These are phyloP conservation scores for Orthonychiurus folsomi DNA, from an alignment of 2,888 invertebrate genomes.

Conservation along the genomic window DNA sequence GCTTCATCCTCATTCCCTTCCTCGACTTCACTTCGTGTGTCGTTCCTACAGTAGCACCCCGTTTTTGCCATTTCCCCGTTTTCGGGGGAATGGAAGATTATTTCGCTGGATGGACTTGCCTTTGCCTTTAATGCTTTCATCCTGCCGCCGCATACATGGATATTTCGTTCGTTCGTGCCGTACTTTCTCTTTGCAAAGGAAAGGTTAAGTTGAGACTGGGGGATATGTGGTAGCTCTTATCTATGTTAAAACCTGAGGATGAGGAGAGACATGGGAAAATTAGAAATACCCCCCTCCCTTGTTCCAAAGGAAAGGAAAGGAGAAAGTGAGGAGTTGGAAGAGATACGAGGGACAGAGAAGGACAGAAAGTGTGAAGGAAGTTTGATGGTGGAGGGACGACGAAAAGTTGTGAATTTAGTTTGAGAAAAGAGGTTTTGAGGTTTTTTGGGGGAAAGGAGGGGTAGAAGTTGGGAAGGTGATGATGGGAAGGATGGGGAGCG, in stretches of 20 bases:
- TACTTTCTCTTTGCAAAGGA: neutral
- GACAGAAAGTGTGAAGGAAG: slow-evolving; percentile 7
- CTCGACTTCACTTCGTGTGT: no score
- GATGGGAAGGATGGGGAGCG: neutral
- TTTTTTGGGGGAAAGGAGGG: neutral
- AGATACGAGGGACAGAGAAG: slow-evolving; percentile 2
- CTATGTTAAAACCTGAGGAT: neutral
- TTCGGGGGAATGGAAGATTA: no score
- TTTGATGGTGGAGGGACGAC: slow-evolving; percentile 9
- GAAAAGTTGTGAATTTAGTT: slow-evolving; percentile 9
- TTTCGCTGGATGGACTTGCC: no score
- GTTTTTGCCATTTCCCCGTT: no score
- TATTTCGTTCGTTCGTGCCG: no score
- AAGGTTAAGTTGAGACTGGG: neutral
- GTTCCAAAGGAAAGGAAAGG: neutral
- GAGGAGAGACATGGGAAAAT: neutral
- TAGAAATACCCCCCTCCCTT: neutral
- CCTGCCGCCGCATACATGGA: no score
- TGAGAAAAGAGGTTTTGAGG: slow-evolving; percentile 5
- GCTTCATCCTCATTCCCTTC: no score
- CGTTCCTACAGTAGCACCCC: no score
- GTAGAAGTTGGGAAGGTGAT: neutral
- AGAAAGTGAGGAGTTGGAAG: slow-evolving; percentile 2
- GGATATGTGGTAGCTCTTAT: neutral
- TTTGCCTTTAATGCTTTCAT: no score